Conservation (phyloP, 2,888 invertebrate species). For the Xestia sexstrigata region DNA sequence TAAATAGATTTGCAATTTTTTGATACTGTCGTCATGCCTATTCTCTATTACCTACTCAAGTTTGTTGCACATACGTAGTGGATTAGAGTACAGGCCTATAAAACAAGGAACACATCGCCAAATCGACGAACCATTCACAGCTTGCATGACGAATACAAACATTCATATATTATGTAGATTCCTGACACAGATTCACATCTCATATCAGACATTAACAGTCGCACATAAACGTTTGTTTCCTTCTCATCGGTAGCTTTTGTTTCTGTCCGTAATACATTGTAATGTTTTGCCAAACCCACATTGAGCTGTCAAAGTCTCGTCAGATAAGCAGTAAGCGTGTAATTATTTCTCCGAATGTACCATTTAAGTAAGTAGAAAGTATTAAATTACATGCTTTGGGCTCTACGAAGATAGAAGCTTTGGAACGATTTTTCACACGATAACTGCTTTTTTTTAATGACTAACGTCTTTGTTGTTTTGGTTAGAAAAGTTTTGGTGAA, state of each 20-base stretch:
- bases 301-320: slow-evolving; percentile 85
- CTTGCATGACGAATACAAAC: slow-evolving; percentile 30
- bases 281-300: slow-evolving; percentile 82
- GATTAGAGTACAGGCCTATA: background rate
- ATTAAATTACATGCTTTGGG: slow-evolving; percentile 83
- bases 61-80: background rate
- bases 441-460: slow-evolving; percentile 78
- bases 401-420: slow-evolving; percentile 77
- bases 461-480: slow-evolving; percentile 83
- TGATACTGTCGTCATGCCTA: too few species aligned
- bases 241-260: slow-evolving; percentile 70
- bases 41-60: background rate
- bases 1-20: too few species aligned
- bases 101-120: background rate
- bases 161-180: slow-evolving; percentile 42
- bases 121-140: background rate
- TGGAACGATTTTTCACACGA: slow-evolving; percentile 84
- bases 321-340: slow-evolving; percentile 81
- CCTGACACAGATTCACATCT: slow-evolving; percentile 59
- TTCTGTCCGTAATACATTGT: slow-evolving; percentile 63
- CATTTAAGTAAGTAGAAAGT: slow-evolving; percentile 84
- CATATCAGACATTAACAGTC: slow-evolving; percentile 57
- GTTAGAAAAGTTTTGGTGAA: slow-evolving; percentile 70
- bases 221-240: slow-evolving; percentile 67
- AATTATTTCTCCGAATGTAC: slow-evolving; percentile 84